These are phyloP conservation scores for Fulmarus glacialis DNA, from an alignment of 2,113 vertebrate species.

Conservation along the genomic window DNA sequence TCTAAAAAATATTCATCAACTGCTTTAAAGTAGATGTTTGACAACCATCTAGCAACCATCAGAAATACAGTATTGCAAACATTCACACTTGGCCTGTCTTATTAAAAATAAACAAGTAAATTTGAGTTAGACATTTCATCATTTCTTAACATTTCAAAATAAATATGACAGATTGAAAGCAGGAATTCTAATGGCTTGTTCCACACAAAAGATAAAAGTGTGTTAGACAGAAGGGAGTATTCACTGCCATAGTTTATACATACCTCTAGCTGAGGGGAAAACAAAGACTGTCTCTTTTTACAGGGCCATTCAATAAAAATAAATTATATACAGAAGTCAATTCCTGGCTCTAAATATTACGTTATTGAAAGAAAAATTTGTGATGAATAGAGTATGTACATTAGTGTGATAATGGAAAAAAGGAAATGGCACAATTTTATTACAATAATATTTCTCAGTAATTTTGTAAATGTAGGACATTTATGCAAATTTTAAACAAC, in stretches of 20 bases:
- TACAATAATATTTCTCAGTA: background rate
- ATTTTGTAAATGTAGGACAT: conserved; percentile 10
- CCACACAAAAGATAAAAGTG: background rate
- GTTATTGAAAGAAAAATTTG: background rate
- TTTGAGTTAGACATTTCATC: background rate
- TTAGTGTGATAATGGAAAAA: background rate
- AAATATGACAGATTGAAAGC: background rate
- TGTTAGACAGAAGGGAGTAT: background rate
- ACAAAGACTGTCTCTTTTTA: background rate
- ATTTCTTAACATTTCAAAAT: background rate
- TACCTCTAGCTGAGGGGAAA: background rate
- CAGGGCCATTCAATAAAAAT: background rate
- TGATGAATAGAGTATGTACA: background rate
- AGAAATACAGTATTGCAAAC: background rate
- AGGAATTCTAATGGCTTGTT: background rate
- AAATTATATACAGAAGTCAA: background rate
- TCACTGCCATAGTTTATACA: background rate
- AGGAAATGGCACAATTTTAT: background rate
- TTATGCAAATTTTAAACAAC: conserved; percentile 9
- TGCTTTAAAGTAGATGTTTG: background rate
- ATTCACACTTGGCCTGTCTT: background rate
- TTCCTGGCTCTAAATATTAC: background rate
- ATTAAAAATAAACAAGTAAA: background rate
- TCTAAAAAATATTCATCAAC: background rate
- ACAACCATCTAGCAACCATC: background rate